A percentile compares a stretch with the other conserved stretches of the same genome.
Conservation (phyloP, 92 coral and sea anemone genomes). For the Epizoanthus fatuus region DNA sequence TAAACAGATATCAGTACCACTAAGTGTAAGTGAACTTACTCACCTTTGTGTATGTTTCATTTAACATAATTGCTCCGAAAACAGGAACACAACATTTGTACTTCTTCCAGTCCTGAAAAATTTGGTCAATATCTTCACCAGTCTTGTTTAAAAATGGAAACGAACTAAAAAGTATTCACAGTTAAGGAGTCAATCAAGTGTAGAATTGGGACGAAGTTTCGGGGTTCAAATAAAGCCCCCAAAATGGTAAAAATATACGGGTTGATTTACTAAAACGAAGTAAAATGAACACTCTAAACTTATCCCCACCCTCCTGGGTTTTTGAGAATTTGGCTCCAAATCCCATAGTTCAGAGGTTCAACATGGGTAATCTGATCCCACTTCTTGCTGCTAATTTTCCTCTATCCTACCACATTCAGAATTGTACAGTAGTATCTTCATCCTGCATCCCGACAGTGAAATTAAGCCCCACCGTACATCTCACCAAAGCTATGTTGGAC, state of each 20-base stretch:
- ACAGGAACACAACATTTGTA: slow-evolving; percentile 98
- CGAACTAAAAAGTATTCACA: slow-evolving; percentile 75
- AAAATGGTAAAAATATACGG: too few relatives aligned
- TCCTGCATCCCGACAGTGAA: too few relatives aligned
- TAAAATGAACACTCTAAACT: too few relatives aligned
- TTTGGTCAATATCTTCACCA: slow-evolving; percentile 83
- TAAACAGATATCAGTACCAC: neutral
- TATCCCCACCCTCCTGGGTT: neutral
- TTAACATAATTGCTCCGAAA: slow-evolving; percentile 93
- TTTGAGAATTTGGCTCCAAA: neutral
- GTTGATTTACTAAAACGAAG: too few relatives aligned
- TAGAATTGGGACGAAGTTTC: neutral
- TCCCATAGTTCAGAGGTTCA: neutral
- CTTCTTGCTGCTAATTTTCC: too few relatives aligned
- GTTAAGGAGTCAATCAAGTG: slow-evolving; percentile 73
- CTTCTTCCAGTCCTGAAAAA: slow-evolving; percentile 94
- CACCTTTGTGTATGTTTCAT: slow-evolving; percentile 90
- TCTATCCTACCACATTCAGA: too few relatives aligned
- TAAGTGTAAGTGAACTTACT: neutral
- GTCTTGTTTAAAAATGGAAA: slow-evolving; percentile 97
- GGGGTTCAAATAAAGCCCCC: too few relatives aligned
- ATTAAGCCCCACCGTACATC: too few relatives aligned
- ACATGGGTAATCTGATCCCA: too few relatives aligned
- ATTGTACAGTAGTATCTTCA: too few relatives aligned
- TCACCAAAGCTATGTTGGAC: too few relatives aligned